Evolutionary conservation across 2,113 vertebrate genomes (phyloP).

Genomic region (Chamaetylas fuelleborni): DNA sequence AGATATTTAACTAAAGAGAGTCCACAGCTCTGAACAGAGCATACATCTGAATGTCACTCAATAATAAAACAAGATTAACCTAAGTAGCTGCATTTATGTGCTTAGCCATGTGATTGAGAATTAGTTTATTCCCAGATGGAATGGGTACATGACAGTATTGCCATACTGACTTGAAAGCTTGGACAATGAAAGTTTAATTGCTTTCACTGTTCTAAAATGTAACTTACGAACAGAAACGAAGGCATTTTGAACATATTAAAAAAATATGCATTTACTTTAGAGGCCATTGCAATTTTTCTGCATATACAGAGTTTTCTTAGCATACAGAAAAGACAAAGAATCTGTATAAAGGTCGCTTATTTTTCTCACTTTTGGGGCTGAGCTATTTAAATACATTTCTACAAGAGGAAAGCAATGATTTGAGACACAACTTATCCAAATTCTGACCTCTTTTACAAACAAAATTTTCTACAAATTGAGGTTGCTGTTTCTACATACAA

Average conservation of each 20-base stretch:
- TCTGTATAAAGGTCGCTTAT: not conserved
- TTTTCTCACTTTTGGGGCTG: not conserved
- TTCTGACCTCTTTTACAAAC: fast-evolving
- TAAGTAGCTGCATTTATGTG: conserved; percentile 4
- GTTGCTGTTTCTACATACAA: not conserved
- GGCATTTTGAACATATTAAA: not conserved
- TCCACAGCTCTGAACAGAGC: not conserved
- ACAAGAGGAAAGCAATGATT: not conserved
- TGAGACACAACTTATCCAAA: not conserved
- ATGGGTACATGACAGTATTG: not conserved
- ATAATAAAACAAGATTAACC: conserved; percentile 27
- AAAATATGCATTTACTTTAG: not conserved
- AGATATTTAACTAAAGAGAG: not conserved
- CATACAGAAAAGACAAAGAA: not conserved
- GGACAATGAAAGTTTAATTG: conserved; percentile 15
- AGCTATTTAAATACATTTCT: not conserved
- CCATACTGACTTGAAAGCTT: not conserved
- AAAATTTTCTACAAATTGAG: not conserved
- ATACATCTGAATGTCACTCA: conserved; percentile 6
- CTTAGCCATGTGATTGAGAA: conserved; percentile 22
- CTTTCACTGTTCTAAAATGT: not conserved
- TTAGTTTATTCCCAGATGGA: not conserved
- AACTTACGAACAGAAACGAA: not conserved
- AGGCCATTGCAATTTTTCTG: not conserved
- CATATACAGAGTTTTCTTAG: fast-evolving